Percentiles rank a stretch among this genome's conserved stretches.
phyloP scores from a whole-genome alignment of 2,113 vertebrate genomes.

The Lophura nycthemera region DNA sequence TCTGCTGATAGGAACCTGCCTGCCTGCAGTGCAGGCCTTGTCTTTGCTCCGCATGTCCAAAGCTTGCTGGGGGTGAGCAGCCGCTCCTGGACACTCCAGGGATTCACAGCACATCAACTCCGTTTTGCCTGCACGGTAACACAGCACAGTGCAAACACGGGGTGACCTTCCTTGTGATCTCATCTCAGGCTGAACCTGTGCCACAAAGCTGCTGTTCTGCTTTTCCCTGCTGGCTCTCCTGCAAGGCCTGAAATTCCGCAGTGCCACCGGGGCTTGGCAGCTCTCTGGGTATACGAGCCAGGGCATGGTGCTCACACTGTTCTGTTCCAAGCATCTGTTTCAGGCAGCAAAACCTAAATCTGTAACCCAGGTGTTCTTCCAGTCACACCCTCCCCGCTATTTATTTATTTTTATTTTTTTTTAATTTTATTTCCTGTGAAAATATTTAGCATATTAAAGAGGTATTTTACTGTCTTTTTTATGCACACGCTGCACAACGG shows the following conservation, averaged over 20 bases:
- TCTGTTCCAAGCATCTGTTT: background rate
- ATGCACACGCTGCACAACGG: background rate
- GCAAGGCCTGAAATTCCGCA: background rate
- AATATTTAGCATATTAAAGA: constrained; percentile 8
- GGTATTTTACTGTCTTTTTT: background rate
- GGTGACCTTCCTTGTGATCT: constrained; percentile 50
- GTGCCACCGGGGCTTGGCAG: background rate
- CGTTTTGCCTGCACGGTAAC: background rate
- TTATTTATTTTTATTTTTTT: background rate
- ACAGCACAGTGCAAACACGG: constrained; percentile 14
- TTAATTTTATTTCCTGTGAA: background rate
- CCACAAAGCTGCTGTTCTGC: background rate
- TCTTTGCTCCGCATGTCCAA: background rate
- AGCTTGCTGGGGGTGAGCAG: background rate
- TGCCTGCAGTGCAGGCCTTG: background rate
- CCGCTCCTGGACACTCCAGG: background rate
- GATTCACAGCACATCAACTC: constrained; percentile 35
- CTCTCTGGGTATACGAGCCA: background rate
- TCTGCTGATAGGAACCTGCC: background rate
- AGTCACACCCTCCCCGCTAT: background rate
- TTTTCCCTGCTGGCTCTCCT: constrained; percentile 9
- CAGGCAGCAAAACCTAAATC: background rate
- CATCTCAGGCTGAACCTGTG: constrained; percentile 14
- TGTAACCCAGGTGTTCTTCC: background rate
- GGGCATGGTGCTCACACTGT: background rate